Conservation (phyloP, 2,113 vertebrate genomes). For the Craseonycteris thonglongyai region DNA sequence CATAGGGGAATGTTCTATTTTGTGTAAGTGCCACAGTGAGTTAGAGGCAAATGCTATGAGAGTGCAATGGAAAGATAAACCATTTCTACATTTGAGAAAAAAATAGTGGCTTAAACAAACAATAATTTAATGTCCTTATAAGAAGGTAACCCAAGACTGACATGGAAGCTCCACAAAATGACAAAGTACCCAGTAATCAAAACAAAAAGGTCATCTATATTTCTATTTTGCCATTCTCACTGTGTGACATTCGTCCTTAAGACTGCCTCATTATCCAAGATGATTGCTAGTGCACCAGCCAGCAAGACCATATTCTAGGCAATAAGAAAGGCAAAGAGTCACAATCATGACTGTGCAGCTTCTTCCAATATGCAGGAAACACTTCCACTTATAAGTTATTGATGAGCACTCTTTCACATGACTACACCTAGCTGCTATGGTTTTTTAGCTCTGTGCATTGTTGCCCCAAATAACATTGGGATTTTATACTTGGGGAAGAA, state of each 20-base stretch:
- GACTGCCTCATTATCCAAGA: background rate
- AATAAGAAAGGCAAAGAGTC: background rate
- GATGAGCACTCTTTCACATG: background rate
- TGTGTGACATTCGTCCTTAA: background rate
- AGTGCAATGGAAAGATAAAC: constrained; percentile 14
- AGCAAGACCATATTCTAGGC: background rate
- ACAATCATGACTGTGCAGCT: background rate
- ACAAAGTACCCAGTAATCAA: background rate
- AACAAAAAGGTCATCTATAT: background rate
- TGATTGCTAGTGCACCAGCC: background rate
- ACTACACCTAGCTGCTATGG: background rate
- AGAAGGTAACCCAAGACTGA: background rate
- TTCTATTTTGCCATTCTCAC: background rate
- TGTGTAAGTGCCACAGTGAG: background rate
- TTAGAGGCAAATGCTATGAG: background rate
- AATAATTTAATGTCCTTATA: background rate
- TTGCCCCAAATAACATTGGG: background rate
- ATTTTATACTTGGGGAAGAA: background rate
- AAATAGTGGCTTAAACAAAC: background rate
- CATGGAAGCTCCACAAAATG: background rate
- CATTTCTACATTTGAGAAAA: background rate
- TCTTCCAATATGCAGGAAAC: background rate
- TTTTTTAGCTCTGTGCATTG: background rate
- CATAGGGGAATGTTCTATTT: background rate
- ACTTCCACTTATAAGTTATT: background rate